Conservation (phyloP, 2,113 vertebrate species). For the Leptobrachium leishanense region DNA sequence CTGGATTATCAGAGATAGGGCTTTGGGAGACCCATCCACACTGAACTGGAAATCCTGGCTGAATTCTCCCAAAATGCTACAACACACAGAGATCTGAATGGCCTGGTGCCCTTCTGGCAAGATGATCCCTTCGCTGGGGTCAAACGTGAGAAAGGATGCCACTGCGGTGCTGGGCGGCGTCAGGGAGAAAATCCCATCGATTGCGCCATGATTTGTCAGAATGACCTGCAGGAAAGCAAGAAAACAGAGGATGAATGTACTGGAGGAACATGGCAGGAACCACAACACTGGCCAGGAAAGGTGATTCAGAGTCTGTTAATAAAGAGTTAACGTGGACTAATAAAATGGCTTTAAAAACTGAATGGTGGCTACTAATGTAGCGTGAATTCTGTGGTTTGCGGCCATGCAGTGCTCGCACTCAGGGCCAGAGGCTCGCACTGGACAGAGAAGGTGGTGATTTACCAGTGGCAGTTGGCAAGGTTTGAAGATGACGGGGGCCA, state of each 20-base stretch:
- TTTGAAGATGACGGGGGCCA: no score
- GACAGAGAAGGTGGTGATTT: no score
- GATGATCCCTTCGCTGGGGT: conserved; percentile 74
- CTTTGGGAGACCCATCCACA: conserved; percentile 66
- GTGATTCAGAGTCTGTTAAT: no score
- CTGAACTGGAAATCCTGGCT: conserved; percentile 73
- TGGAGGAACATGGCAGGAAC: no score
- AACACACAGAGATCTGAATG: conserved; percentile 72
- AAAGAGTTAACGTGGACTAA: no score
- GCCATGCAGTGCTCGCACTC: no score
- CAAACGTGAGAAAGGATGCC: conserved; percentile 75
- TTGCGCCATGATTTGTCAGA: conserved; percentile 76
- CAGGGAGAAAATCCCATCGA: conserved; percentile 74
- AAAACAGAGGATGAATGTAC: background rate
- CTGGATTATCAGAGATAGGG: conserved; percentile 73
- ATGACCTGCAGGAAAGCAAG: conserved; percentile 62
- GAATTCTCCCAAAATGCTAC: conserved; percentile 71
- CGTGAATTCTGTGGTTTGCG: no score
- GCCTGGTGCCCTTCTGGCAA: conserved; percentile 62
- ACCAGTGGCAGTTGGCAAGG: no score
- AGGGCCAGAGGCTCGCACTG: no score
- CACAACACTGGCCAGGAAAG: no score
- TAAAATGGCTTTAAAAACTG: no score
- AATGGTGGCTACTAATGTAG: no score
- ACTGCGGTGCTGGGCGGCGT: conserved; percentile 61